A percentile compares a stretch with the other conserved stretches of the same genome.
phyloP scores from a whole-genome alignment of 1,140 invertebrate species.

The Chironomus tepperi region DNA sequence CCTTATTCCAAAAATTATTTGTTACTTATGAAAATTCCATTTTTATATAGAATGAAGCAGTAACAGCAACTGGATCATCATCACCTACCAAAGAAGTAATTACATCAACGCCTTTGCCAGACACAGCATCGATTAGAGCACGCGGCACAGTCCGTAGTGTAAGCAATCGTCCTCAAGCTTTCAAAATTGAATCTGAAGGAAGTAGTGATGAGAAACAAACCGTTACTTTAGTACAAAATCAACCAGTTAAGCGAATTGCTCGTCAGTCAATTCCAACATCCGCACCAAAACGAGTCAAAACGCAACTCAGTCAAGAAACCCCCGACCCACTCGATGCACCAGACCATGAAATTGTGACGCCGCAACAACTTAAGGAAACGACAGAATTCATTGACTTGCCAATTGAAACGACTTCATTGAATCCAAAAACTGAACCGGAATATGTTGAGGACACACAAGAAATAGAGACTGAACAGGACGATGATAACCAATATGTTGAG shows the following conservation, averaged over 20 bases:
- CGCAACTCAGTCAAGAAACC: conserved; percentile 13
- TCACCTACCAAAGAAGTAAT: conserved; percentile 29
- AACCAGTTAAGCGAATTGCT: conserved; percentile 25
- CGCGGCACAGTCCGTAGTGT: conserved; percentile 9
- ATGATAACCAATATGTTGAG: conserved; percentile 36
- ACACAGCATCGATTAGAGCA: conserved; percentile 29
- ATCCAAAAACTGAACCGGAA: conserved; percentile 40
- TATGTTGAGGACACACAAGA: conserved; percentile 38
- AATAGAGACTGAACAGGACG: conserved; percentile 35
- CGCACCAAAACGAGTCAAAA: conserved; percentile 28
- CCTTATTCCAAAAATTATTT: background rate
- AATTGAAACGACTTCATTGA: conserved; percentile 33
- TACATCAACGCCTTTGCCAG: conserved; percentile 31
- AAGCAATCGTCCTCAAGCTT: conserved; percentile 27
- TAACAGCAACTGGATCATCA: conserved; percentile 31
- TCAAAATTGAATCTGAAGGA: conserved; percentile 40
- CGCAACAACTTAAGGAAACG: background rate
- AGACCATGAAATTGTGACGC: conserved; percentile 27
- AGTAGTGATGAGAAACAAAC: conserved; percentile 35
- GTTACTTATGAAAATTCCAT: background rate
- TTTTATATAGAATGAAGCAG: conserved; percentile 27
- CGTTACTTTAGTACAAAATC: conserved; percentile 30
- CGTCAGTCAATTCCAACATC: conserved; percentile 27
- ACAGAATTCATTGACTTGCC: conserved; percentile 38
- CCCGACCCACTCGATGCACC: conserved; percentile 29